Evolutionary conservation across 2,888 invertebrate genomes (phyloP).

Genomic region (Oxytorus armatus): DNA sequence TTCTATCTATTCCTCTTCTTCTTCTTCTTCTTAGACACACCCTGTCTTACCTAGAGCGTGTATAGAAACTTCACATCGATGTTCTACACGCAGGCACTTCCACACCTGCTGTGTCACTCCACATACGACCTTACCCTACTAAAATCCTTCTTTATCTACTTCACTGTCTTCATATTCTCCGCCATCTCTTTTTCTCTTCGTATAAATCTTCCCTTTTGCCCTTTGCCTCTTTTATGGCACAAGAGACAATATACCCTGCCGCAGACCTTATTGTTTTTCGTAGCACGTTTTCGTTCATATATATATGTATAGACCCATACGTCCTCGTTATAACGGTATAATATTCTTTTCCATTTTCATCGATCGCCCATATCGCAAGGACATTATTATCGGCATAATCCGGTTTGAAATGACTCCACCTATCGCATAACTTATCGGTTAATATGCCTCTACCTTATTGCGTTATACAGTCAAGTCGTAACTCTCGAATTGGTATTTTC

Average conservation of each 20-base stretch:
- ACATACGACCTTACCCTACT: neutral
- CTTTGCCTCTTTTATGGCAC: neutral
- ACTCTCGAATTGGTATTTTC: too few species aligned
- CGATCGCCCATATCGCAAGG: too few species aligned
- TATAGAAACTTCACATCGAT: neutral
- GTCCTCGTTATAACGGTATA: neutral
- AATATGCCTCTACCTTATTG: neutral
- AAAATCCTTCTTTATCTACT: constrained; percentile 7
- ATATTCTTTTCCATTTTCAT: constrained; percentile 3
- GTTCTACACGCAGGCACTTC: constrained; percentile 7
- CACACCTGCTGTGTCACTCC: constrained; percentile 28
- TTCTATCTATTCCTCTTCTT: neutral
- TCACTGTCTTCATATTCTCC: neutral
- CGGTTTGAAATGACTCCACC: too few species aligned
- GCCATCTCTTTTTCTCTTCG: neutral
- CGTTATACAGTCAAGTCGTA: neutral
- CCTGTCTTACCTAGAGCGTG: neutral
- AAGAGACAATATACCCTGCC: neutral
- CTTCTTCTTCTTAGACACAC: neutral
- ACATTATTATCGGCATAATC: too few species aligned
- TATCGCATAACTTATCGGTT: too few species aligned
- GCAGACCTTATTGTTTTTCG: constrained; percentile 17
- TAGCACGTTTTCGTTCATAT: constrained; percentile 8
- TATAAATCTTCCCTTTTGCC: neutral
- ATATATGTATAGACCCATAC: neutral